These are phyloP conservation scores for Anthonomus grandis DNA, from an alignment of 1,140 invertebrate genomes.

Conservation along the genomic window DNA sequence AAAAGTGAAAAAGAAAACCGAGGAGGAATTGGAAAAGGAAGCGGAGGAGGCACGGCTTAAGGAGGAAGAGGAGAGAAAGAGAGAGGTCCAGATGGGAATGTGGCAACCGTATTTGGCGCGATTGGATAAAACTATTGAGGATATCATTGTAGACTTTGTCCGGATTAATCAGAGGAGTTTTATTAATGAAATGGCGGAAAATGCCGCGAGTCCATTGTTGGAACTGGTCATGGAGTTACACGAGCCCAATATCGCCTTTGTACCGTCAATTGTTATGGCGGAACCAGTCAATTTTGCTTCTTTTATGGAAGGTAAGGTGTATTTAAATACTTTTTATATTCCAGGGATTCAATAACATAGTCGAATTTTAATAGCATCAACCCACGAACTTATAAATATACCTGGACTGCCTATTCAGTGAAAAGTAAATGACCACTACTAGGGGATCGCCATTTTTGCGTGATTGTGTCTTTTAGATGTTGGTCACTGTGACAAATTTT, in stretches of 20 bases:
- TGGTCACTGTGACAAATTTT: too few relatives aligned
- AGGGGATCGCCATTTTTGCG: too few relatives aligned
- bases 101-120: slow-evolving; percentile 65
- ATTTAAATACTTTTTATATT: too few relatives aligned
- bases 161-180: slow-evolving; percentile 45
- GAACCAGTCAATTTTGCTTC: slow-evolving; percentile 55
- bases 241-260: slow-evolving; percentile 60
- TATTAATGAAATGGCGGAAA: slow-evolving; percentile 48
- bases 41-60: slow-evolving; percentile 13
- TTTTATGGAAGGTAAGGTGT: slow-evolving; percentile 24
- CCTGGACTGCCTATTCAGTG: too few relatives aligned
- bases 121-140: slow-evolving; percentile 62
- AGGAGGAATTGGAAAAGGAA: slow-evolving; percentile 13
- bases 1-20: slow-evolving; percentile 15
- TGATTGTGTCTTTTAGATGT: too few relatives aligned
- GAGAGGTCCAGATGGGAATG: slow-evolving; percentile 30
- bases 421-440: too few relatives aligned
- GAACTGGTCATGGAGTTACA: slow-evolving; percentile 64
- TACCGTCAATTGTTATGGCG: slow-evolving; percentile 59
- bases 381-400: too few relatives aligned
- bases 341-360: too few relatives aligned
- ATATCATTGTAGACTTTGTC: slow-evolving; percentile 56
- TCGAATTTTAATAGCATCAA: too few relatives aligned
- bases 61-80: slow-evolving; percentile 33
- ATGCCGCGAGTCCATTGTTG: slow-evolving; percentile 52